A percentile compares a stretch with the other conserved stretches of the same genome.
Conservation (phyloP, 1,140 invertebrate genomes). For the Centruroides sculpturatus region DNA sequence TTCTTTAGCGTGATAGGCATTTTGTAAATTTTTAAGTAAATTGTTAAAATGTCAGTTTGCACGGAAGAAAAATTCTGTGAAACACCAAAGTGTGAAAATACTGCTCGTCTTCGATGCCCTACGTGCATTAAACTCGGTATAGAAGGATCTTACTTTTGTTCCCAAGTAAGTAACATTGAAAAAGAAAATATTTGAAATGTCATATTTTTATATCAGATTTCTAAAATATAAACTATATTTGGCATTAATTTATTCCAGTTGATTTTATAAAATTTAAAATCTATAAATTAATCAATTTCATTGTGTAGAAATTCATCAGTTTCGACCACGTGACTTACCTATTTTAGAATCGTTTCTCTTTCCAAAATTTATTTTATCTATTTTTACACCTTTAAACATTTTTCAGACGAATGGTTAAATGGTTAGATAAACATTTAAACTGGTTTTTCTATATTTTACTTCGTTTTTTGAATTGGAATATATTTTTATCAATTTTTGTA, state of each 20-base stretch:
- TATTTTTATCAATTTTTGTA: no score
- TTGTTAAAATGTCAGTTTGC: no score
- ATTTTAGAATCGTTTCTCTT: background rate
- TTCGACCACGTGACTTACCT: background rate
- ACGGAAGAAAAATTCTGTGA: slow-evolving; percentile 1
- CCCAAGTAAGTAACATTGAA: slow-evolving; percentile 42
- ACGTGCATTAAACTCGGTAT: slow-evolving; percentile 90
- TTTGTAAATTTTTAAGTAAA: no score
- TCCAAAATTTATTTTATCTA: no score
- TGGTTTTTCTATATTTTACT: no score
- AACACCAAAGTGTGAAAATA: slow-evolving; percentile 55
- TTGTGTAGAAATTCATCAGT: background rate
- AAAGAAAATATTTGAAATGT: background rate
- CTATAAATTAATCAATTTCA: background rate
- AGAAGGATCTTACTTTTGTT: slow-evolving; percentile 85
- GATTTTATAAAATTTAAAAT: background rate
- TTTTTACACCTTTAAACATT: no score
- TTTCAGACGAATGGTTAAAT: no score
- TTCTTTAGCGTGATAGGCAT: no score
- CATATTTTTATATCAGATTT: background rate
- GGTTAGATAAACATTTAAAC: no score
- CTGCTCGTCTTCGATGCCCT: slow-evolving; percentile 83
- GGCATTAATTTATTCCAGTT: background rate
- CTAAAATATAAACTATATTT: background rate
- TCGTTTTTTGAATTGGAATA: no score